Percentiles rank a stretch among this genome's conserved stretches.
phyloP scores from a whole-genome alignment of 2,113 vertebrate genomes.

The Cavia aperea region DNA sequence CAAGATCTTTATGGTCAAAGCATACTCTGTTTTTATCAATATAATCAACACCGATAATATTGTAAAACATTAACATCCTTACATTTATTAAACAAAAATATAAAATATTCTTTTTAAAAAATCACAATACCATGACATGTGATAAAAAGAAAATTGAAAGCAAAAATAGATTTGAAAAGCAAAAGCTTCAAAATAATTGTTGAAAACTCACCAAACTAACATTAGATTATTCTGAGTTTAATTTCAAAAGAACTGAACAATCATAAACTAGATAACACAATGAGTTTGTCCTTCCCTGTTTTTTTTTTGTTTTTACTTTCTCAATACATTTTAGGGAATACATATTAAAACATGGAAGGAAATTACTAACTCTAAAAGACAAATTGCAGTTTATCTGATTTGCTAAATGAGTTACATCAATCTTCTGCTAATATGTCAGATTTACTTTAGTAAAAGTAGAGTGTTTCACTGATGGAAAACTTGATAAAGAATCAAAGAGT shows the following conservation, averaged over 20 bases:
- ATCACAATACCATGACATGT: neutral
- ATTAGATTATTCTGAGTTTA: neutral
- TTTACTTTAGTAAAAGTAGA: conserved; percentile 33
- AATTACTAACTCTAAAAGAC: conserved; percentile 47
- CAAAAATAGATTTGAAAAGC: neutral
- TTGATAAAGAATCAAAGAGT: conserved; percentile 21
- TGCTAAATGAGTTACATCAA: conserved; percentile 46
- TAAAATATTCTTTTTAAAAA: conserved; percentile 1
- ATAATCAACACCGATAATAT: neutral
- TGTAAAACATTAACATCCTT: conserved; percentile 7
- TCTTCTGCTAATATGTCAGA: conserved; percentile 23
- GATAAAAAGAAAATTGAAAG: neutral
- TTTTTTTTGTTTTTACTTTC: neutral
- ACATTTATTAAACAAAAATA: neutral
- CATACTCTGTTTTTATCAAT: neutral
- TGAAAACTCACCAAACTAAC: neutral
- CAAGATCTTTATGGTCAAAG: neutral
- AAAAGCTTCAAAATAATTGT: neutral
- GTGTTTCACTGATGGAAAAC: conserved; percentile 3
- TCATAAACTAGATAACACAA: neutral
- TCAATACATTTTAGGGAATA: neutral
- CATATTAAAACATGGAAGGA: neutral
- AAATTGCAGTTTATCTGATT: conserved; percentile 43
- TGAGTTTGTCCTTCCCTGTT: neutral
- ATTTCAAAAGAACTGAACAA: neutral